These are phyloP conservation scores for Neotoma lepida DNA, from an alignment of 2,113 vertebrate genomes.

Conservation along the genomic window DNA sequence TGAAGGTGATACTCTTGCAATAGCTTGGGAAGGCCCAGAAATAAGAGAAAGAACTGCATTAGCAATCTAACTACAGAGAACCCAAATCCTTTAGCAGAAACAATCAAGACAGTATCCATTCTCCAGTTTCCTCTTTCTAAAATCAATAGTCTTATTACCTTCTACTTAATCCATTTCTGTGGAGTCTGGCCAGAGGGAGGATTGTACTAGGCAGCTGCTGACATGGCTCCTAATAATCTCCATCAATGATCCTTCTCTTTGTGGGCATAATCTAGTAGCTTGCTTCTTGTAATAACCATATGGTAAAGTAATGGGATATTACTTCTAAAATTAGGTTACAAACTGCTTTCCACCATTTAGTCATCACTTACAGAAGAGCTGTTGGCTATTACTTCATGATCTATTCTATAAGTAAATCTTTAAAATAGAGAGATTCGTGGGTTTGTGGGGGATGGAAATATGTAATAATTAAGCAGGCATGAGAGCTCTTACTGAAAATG, in stretches of 20 bases:
- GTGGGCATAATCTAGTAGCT: slow-evolving; percentile 20
- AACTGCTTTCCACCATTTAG: slow-evolving; percentile 18
- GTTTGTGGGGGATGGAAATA: neutral
- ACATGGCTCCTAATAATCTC: slow-evolving; percentile 27
- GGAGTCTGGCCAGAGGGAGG: neutral
- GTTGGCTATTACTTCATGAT: slow-evolving; percentile 32
- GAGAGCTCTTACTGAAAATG: neutral
- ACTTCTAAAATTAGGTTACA: slow-evolving; percentile 28
- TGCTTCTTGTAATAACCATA: slow-evolving; percentile 44
- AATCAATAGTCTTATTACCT: slow-evolving; percentile 53
- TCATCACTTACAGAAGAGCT: neutral
- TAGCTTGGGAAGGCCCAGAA: neutral
- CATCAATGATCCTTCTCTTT: slow-evolving; percentile 12
- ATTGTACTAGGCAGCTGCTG: neutral
- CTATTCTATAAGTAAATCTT: slow-evolving; percentile 50
- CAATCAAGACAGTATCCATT: slow-evolving; percentile 23
- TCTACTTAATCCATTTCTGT: slow-evolving; percentile 52
- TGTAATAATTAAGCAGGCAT: slow-evolving; percentile 35
- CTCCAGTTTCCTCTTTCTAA: slow-evolving; percentile 43
- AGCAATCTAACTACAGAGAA: slow-evolving; percentile 38
- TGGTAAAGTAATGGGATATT: neutral
- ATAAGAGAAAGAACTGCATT: neutral
- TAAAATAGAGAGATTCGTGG: slow-evolving; percentile 43
- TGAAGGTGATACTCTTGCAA: neutral
- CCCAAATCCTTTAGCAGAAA: slow-evolving; percentile 10